phyloP scores from a whole-genome alignment of 2,888 invertebrate genomes.

The Meta bourneti region DNA sequence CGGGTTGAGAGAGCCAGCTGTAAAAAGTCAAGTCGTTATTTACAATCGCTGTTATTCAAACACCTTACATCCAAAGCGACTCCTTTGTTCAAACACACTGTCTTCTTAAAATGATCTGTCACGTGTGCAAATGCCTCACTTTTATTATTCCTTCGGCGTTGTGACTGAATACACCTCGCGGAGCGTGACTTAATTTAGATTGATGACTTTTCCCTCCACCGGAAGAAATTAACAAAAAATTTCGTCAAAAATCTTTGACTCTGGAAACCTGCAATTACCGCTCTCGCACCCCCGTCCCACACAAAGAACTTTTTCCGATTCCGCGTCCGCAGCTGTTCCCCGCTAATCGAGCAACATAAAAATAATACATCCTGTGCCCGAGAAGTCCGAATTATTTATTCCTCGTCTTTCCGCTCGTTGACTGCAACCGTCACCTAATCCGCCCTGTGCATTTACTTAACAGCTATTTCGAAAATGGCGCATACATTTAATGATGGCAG shows the following conservation, averaged over 20 bases:
- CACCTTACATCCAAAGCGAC: not conserved
- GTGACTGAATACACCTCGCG: conserved; percentile 29
- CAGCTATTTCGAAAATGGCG: conserved; percentile 29
- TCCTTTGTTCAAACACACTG: not conserved
- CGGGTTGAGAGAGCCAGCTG: not conserved
- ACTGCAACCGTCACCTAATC: conserved; percentile 54
- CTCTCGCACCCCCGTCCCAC: conserved; percentile 6
- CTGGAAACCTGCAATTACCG: conserved; percentile 43
- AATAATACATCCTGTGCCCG: conserved; percentile 33
- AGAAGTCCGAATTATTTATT: conserved; percentile 40
- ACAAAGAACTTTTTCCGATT: conserved; percentile 26
- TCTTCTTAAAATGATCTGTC: not conserved
- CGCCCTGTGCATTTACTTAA: conserved; percentile 42
- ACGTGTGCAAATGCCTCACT: not conserved
- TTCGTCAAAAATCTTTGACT: conserved; percentile 26
- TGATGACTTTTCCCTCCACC: conserved; percentile 31
- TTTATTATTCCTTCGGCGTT: not conserved
- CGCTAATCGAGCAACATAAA: conserved; percentile 22
- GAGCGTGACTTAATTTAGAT: conserved; percentile 49
- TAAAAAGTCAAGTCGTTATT: not conserved
- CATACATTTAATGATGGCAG: conserved; percentile 28
- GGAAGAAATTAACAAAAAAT: conserved; percentile 54
- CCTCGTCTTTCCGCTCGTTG: conserved; percentile 39
- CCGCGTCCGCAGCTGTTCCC: conserved; percentile 7
- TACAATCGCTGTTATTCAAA: not conserved